Evolutionary conservation across 2,113 vertebrate genomes (phyloP), one percentile per base, ranked within the genome.

Genomic region (Dendropsophus ebraccatus): DNA sequence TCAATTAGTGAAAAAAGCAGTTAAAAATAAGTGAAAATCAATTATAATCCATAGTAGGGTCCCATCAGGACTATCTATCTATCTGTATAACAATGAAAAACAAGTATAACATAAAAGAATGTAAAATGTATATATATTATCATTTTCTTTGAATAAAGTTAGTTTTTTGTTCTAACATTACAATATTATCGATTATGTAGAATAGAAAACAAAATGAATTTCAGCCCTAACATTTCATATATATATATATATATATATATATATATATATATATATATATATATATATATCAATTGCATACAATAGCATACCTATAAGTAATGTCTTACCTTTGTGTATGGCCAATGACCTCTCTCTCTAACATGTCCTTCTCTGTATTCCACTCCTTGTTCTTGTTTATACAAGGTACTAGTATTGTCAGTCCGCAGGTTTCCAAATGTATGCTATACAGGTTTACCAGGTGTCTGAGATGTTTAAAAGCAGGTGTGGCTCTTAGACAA

Each of bases 281-380:
- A 41, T 41, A 41, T 41, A 41, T 41, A 41, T 41, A 41, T 41
- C n/a, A n/a, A n/a, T n/a, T n/a, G n/a, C n/a, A n/a, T n/a, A n/a
- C n/a, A n/a, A n/a, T n/a, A n/a, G n/a, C n/a, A n/a, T n/a, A n/a
- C n/a, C n/a, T n/a, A n/a, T 62, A 62, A 28, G 11, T 45, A 13
- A 75, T 16, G 16, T 58, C 76, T 79, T 79, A 79, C 76, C 76
- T 79, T n/a, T 37, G 19, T 13, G 14, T 58, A 16, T 58, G 19
- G 54, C 25, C 23, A n/a, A 11, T 21, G 19, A 5, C 47, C 14
- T 50, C 3, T 54, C 30, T 60, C 30, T 35, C 52, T 58, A 37
- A 21, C 32, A 58, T 58, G 9, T 41, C 21, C 52, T 60, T 60
- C 30, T 37, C 2, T 58, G 52, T 79, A 37, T 37, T 79, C 76